Conservation (phyloP, 2,888 invertebrate species). For the Eudemis profundana region DNA sequence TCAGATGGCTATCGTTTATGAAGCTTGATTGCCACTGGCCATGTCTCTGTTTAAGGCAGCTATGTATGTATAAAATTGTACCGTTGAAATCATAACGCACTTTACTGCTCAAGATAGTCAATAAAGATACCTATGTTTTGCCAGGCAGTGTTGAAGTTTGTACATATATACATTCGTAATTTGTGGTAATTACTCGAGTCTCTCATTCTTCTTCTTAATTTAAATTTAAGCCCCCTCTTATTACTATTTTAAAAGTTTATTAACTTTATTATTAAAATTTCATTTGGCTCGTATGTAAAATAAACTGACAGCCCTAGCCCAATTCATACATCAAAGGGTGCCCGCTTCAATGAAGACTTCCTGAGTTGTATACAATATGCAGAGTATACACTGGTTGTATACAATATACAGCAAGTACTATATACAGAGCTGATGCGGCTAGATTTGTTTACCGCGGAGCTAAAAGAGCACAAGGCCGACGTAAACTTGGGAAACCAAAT, state of each 20-base stretch:
- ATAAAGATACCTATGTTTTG: no score
- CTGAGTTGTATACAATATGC: conserved; percentile 36
- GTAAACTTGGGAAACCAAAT: neutral
- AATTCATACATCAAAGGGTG: conserved; percentile 59
- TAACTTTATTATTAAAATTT: no score
- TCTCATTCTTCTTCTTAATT: no score
- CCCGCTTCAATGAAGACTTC: conserved; percentile 57
- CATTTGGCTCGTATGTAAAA: no score
- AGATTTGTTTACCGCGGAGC: conserved; percentile 31
- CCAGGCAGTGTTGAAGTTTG: no score
- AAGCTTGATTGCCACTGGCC: conserved; percentile 9
- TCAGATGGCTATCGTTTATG: conserved; percentile 12
- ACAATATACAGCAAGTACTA: conserved; percentile 7
- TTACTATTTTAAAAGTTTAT: no score
- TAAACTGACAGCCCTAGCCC: conserved; percentile 45
- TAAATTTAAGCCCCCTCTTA: no score
- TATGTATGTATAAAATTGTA: neutral
- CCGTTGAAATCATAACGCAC: no score
- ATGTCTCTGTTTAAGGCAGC: neutral
- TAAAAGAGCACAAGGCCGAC: conserved; percentile 36
- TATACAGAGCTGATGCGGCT: conserved; percentile 7
- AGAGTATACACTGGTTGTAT: conserved; percentile 22
- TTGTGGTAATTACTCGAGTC: no score
- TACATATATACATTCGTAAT: no score
- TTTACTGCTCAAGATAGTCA: no score